A percentile compares a stretch with the other conserved stretches of the same genome.
Conservation (phyloP, 1,140 invertebrate genomes). For the Trissolcus basalis region DNA sequence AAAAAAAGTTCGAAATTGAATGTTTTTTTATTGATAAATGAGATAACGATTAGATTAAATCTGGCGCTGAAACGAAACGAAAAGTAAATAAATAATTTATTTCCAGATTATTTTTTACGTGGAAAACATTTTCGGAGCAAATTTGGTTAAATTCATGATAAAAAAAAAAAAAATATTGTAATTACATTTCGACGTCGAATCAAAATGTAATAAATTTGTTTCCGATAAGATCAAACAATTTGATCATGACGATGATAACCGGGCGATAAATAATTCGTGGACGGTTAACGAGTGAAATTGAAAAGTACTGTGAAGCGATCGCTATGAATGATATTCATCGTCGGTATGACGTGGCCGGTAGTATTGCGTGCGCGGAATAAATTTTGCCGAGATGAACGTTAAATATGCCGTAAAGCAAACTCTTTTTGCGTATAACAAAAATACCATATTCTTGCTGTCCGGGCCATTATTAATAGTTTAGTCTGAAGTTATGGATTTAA, state of each 20-base stretch:
- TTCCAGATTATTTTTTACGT: too few relatives aligned
- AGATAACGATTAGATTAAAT: too few relatives aligned
- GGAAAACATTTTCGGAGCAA: too few relatives aligned
- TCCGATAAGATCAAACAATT: constrained; percentile 17
- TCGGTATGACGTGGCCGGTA: constrained; percentile 33
- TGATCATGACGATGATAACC: constrained; percentile 51
- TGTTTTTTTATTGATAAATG: too few relatives aligned
- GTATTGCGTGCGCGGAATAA: constrained; percentile 48
- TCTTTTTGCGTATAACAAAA: constrained; percentile 29
- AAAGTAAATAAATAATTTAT: too few relatives aligned
- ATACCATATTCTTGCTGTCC: constrained; percentile 21
- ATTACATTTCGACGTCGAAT: not conserved
- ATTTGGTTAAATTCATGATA: too few relatives aligned
- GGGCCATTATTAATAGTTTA: constrained; percentile 46
- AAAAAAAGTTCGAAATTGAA: too few relatives aligned
- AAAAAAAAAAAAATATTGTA: too few relatives aligned
- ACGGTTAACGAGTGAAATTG: constrained; percentile 45
- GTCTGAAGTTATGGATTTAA: not conserved
- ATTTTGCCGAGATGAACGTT: constrained; percentile 52
- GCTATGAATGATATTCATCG: constrained; percentile 51
- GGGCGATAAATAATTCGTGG: constrained; percentile 43
- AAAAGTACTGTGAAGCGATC: constrained; percentile 50
- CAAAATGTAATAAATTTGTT: not conserved
- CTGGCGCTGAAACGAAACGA: too few relatives aligned
- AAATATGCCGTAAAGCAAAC: constrained; percentile 55